These are phyloP conservation scores for Chalcosyrphus nemorum DNA, from an alignment of 2,888 invertebrate genomes.

Conservation along the genomic window DNA sequence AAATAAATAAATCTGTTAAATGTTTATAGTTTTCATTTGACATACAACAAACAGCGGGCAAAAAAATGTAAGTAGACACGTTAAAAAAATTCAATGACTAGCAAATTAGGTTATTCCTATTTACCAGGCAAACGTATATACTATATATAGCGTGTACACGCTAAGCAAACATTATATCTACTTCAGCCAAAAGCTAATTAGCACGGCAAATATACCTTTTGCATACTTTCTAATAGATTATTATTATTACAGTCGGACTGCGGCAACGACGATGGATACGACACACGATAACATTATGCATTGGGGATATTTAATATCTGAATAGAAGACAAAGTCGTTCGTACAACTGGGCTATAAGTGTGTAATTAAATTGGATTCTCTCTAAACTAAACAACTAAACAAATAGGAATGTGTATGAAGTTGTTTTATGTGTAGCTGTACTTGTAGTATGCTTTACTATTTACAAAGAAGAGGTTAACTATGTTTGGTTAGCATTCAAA, in stretches of 20 bases:
- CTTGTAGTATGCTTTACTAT: constrained; percentile 40
- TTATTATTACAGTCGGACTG: constrained; percentile 66
- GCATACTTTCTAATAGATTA: constrained; percentile 72
- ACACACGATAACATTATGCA: constrained; percentile 62
- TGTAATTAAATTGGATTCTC: constrained; percentile 70
- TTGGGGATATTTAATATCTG: constrained; percentile 68
- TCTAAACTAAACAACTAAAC: constrained; percentile 66
- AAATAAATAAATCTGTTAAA: constrained; percentile 48
- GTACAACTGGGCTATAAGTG: constrained; percentile 60
- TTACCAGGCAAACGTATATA: constrained; percentile 38
- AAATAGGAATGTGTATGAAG: constrained; percentile 44
- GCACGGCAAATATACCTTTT: constrained; percentile 71
- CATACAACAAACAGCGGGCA: constrained; percentile 6
- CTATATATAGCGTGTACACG: constrained; percentile 50
- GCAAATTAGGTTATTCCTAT: constrained; percentile 70
- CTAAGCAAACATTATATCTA: constrained; percentile 68
- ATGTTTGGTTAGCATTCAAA: constrained; percentile 63
- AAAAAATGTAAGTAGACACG: too few relatives aligned
- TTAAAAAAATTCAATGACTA: constrained; percentile 56
- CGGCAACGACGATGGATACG: constrained; percentile 17
- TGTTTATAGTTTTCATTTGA: constrained; percentile 42
- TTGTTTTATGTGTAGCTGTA: background rate
- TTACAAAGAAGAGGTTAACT: constrained; percentile 61
- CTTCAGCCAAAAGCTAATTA: constrained; percentile 72
- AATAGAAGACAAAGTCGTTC: constrained; percentile 52